Base-by-base conservation (phyloP, 1,140 invertebrate species). In the Neelides sp. region DNA sequence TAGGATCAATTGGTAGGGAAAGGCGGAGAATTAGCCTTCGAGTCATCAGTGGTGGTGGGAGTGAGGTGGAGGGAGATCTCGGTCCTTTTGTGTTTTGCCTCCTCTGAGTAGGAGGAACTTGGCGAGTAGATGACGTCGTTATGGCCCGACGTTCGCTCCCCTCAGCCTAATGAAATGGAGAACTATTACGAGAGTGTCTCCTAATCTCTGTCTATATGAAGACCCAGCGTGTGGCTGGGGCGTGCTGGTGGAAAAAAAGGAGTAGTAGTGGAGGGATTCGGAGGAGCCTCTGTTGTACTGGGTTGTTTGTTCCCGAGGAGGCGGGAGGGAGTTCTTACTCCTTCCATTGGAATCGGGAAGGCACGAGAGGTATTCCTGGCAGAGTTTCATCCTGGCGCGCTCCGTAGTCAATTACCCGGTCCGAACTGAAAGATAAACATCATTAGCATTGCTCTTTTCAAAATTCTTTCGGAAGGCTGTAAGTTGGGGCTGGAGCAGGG, bases 391-490 rank as follows among this genome's bases (percentile, higher is more conserved):
- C 39, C 42, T 52, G 42, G 42, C 50, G 42, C 50, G 30, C 32
- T 45, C 23, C 42, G 42, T 52, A 45, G 28, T 50, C 49, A 42
- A 50, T 44, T 50, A 43, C 49, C 49, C 49, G 41, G 37, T 50
- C 27, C 49, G 39, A 50, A 50, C 49, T 41, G 39, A 52, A 46
- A 52, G 42, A 52, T 52, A 52, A 52, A 52, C 50, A 52, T 45
- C 42, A 52, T 52, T 52, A 52, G 50, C 50, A 52, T 32, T 45
- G 50, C 50, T 52, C 50, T 39, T 52, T 52, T 34, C 17, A 45
- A 36, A 52, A 39, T 52, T 52, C 50, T 46, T 51, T 13, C 15
- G n/a, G n/a, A n/a, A n/a, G n/a, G n/a, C n/a, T n/a, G n/a, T n/a
- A 40, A 15, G 37, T 40, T 19, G 10, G 10, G 41, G 41, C 17